A percentile compares a stretch with the other conserved stretches of the same genome.
phyloP scores from a whole-genome alignment of 2,113 vertebrate species.

The Neomonachus schauinslandi region DNA sequence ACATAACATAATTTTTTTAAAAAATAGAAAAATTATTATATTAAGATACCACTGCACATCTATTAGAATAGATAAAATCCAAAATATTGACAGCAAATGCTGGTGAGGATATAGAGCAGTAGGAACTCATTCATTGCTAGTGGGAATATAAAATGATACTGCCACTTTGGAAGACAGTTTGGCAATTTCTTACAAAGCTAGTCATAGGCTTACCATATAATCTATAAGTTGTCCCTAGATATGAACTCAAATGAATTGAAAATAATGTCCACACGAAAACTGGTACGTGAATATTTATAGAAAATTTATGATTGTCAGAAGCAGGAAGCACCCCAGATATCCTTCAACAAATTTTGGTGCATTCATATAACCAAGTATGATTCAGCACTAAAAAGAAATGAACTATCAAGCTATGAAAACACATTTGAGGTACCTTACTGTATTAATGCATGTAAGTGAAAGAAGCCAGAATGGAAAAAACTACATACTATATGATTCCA shows the following conservation, averaged over 20 bases:
- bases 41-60: not conserved
- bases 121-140: not conserved
- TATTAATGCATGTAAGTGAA: not conserved
- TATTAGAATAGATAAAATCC: not conserved
- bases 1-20: too few species aligned
- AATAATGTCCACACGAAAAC: not conserved
- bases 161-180: not conserved
- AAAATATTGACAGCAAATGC: not conserved
- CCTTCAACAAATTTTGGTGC: not conserved
- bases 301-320: not conserved
- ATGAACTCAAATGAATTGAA: not conserved
- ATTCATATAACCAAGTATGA: not conserved
- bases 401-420: not conserved
- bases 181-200: not conserved
- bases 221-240: not conserved
- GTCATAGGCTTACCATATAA: not conserved
- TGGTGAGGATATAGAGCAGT: not conserved
- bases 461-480: slow-evolving; percentile 28
- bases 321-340: not conserved
- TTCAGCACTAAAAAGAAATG: not conserved
- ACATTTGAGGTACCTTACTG: not conserved
- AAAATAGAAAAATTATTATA: not conserved
- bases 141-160: not conserved
- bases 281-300: not conserved
- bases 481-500: not conserved